These are phyloP conservation scores for Harlomillsia oculata DNA, from an alignment of 1,140 invertebrate genomes.

Conservation along the genomic window DNA sequence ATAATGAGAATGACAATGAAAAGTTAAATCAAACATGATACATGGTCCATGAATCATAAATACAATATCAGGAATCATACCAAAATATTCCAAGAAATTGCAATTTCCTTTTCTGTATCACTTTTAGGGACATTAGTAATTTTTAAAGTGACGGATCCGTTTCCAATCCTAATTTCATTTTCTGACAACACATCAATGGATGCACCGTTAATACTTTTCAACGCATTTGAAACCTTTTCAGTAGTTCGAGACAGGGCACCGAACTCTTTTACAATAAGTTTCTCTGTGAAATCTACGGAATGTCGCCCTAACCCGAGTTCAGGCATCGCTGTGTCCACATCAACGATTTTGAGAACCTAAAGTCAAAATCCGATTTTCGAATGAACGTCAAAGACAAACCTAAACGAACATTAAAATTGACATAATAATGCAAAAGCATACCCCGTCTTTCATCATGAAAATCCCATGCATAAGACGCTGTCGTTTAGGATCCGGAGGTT, in stretches of 20 bases:
- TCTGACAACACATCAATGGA: conserved; percentile 67
- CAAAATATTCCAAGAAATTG: conserved; percentile 93
- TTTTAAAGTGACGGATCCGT: conserved; percentile 78
- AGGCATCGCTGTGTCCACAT: conserved; percentile 77
- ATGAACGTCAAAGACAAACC: not conserved
- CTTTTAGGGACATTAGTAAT: conserved; percentile 50
- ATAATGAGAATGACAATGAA: no score
- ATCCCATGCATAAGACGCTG: conserved; percentile 77
- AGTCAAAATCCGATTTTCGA: conserved; percentile 1
- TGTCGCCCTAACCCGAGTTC: conserved; percentile 78
- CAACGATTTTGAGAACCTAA: conserved; percentile 67
- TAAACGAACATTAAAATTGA: not conserved
- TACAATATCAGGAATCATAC: no score
- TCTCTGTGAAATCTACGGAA: conserved; percentile 77
- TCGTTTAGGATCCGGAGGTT: conserved; percentile 78
- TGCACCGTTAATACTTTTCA: conserved; percentile 47
- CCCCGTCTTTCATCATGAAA: conserved; percentile 77
- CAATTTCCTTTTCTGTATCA: conserved; percentile 74
- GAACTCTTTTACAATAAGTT: conserved; percentile 68
- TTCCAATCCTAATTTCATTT: conserved; percentile 73
- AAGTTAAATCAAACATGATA: no score
- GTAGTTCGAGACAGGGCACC: conserved; percentile 63
- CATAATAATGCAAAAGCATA: conserved; percentile 36
- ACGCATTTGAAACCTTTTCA: conserved; percentile 63
- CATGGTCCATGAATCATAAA: no score